phyloP scores from a whole-genome alignment of 37 sponge, comb jelly and placozoan species.

The Spongilla lacustris region DNA sequence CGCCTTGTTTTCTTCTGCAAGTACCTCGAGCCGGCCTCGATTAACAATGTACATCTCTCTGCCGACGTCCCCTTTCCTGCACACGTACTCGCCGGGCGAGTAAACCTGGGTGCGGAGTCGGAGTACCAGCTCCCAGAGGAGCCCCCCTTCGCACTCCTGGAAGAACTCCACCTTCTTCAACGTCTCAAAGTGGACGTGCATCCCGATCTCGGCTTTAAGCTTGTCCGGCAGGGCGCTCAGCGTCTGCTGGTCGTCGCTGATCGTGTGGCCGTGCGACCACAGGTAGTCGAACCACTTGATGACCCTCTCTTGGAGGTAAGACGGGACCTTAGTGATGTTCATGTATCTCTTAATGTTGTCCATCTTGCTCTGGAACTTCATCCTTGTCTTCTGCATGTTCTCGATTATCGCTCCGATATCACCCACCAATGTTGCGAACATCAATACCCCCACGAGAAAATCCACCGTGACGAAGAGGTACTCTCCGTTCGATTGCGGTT shows the following conservation, averaged over 20 bases:
- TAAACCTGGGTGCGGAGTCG: constrained; percentile 70
- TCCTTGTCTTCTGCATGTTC: constrained; percentile 65
- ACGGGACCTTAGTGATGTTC: constrained; percentile 43
- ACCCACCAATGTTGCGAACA: constrained; percentile 80
- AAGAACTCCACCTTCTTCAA: constrained; percentile 71
- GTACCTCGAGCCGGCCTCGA: constrained; percentile 52
- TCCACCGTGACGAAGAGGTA: constrained; percentile 44
- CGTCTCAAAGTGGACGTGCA: constrained; percentile 66
- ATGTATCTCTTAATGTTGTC: constrained; percentile 67
- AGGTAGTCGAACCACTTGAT: constrained; percentile 76
- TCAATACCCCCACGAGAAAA: constrained; percentile 60
- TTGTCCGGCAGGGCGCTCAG: constrained; percentile 64
- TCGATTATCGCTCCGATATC: constrained; percentile 69
- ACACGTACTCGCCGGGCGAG: constrained; percentile 77
- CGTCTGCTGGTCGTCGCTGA: constrained; percentile 42
- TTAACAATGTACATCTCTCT: constrained; percentile 84
- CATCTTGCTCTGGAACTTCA: constrained; percentile 71
- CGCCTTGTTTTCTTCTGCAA: constrained; percentile 20
- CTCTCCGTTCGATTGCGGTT: constrained; percentile 68
- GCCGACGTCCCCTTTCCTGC: constrained; percentile 70
- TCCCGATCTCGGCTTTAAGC: constrained; percentile 64
- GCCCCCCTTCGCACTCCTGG: constrained; percentile 62
- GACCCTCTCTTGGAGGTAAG: constrained; percentile 62
- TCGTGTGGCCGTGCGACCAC: constrained; percentile 54
- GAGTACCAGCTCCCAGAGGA: constrained; percentile 81